Evolutionary conservation across 2,888 invertebrate genomes (phyloP), one percentile per base, ranked within the genome.

Genomic region (Ectemnius cavifrons): DNA sequence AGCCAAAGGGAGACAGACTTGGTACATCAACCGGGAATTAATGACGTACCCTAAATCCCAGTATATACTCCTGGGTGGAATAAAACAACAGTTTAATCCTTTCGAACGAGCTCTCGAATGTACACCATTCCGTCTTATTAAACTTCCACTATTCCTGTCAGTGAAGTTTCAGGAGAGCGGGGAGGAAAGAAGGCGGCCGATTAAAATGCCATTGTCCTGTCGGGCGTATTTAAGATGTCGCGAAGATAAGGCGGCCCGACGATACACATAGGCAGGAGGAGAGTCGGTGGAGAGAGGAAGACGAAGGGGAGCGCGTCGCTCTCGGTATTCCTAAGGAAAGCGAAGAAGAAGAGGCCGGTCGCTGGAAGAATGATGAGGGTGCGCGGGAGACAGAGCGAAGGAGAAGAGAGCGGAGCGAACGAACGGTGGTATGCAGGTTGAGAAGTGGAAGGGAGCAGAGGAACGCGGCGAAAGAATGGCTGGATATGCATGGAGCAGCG

Each of bases 141-240:
- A 37, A 37, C 37, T 37, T 11, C 11, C 8, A 6, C 8, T 4
- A 37, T 8, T 37, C 37, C 37, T 37, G 37, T 37, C 37, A 11
- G 11, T 6, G 37, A 1, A 37, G 37, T 37, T 37, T 8, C 37
- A 11, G 8, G 37, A 11, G 37, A 37, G 37, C 8, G 8, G 37
- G 28, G 37, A 37, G 37, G 37, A 37, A 37, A 37, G 37, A 11
- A 37, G 37, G 37, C 37, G 37, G 37, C 37, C 77, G 72, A 73
- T 73, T 78, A 73, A 76, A 78, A 70, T 18, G 69, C 69, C 68
- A 76, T 76, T 76, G 77, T 76, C 70, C 73, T 76, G 77, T 73
- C 72, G 46, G 67, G 59, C 69, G 69, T 76, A 76, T 76, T 76
- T 64, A 70, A 76, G 76, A 76, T 76, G 76, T 76, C 37, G 20